phyloP scores from a whole-genome alignment of 2,797 vertebrate species.

The Bradypodion pumilum region DNA sequence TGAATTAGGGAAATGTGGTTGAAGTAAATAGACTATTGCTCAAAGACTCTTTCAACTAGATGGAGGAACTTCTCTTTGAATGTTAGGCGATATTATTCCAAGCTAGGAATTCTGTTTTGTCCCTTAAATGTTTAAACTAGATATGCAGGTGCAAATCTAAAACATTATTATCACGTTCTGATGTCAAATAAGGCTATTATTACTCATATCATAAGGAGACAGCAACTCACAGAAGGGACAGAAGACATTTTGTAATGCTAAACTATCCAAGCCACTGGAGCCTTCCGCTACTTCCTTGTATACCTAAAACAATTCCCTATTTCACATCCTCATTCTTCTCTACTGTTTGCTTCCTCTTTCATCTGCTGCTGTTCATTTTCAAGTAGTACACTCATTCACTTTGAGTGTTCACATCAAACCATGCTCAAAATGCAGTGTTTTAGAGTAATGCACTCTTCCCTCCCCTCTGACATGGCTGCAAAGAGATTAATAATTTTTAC shows the following conservation, averaged over 20 bases:
- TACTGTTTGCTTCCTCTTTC: not conserved
- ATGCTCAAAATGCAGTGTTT: not conserved
- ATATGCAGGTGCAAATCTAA: too few relatives aligned
- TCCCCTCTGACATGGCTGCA: too few relatives aligned
- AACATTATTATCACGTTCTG: too few relatives aligned
- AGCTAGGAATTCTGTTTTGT: too few relatives aligned
- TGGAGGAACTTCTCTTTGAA: too few relatives aligned
- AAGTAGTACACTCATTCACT: not conserved
- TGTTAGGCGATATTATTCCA: too few relatives aligned
- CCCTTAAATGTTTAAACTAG: too few relatives aligned
- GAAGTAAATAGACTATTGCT: not conserved
- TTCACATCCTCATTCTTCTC: not conserved
- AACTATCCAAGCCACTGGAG: not conserved
- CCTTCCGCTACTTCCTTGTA: not conserved
- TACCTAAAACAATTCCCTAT: too few relatives aligned
- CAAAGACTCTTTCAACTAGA: too few relatives aligned
- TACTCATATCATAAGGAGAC: too few relatives aligned
- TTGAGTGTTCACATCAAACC: not conserved
- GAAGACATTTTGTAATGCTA: not conserved
- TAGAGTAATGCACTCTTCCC: not conserved
- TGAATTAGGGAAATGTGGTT: not conserved
- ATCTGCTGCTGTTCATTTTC: not conserved
- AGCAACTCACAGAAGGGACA: not conserved
- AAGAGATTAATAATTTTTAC: not conserved
- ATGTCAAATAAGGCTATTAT: too few relatives aligned